A percentile compares a stretch with the other conserved stretches of the same genome.
Conservation (phyloP, 2,113 vertebrate genomes). For the Sphyrna mokarran region DNA sequence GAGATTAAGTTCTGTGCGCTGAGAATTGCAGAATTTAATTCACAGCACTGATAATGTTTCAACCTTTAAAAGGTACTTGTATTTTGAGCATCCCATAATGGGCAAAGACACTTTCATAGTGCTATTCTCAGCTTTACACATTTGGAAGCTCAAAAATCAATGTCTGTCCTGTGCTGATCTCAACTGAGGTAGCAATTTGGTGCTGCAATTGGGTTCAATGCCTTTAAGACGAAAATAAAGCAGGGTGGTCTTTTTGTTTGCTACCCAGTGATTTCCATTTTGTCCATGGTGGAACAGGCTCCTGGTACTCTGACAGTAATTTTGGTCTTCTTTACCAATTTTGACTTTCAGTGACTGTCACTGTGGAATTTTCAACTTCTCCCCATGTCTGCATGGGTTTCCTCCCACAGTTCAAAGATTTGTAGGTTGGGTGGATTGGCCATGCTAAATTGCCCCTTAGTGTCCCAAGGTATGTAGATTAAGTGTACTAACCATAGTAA, state of each 20-base stretch:
- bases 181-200: background rate
- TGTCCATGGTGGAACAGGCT: background rate
- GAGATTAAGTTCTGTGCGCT: constrained; percentile 27
- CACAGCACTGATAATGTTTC: background rate
- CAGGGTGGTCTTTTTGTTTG: background rate
- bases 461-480: no score
- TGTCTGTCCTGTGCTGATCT: background rate
- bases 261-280: background rate
- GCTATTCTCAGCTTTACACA: background rate
- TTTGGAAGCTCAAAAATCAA: background rate
- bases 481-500: no score
- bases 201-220: background rate
- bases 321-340: no score
- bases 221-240: background rate
- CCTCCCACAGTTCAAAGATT: no score
- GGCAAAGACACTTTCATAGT: background rate
- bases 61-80: background rate
- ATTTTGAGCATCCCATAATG: background rate
- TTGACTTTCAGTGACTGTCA: no score
- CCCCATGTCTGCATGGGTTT: no score
- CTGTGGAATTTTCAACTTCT: no score
- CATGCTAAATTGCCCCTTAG: no score
- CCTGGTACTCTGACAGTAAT: background rate
- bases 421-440: no score
- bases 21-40: constrained; percentile 12